phyloP scores from a whole-genome alignment of 1,140 invertebrate species.

The Glossosoma conforme region DNA sequence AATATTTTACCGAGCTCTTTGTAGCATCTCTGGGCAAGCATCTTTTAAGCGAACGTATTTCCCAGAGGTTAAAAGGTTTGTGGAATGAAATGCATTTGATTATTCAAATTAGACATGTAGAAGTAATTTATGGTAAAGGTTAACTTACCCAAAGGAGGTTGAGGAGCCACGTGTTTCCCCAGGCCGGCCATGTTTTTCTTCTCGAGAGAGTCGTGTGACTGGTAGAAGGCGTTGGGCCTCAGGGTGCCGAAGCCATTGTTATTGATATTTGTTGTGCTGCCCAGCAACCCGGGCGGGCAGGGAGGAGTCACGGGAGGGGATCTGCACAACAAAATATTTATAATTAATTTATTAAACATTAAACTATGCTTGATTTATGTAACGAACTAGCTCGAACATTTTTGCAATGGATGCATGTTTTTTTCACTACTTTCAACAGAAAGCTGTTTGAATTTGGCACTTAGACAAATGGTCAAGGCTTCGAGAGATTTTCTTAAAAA shows the following conservation, averaged over 20 bases:
- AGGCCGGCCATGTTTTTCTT: background rate
- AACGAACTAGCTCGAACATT: no score
- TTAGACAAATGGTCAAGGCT: no score
- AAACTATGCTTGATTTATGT: no score
- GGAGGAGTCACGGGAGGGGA: constrained; percentile 44
- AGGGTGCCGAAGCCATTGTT: constrained; percentile 35
- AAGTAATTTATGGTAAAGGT: background rate
- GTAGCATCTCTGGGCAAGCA: no score
- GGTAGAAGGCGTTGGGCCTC: constrained; percentile 36
- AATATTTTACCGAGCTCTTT: no score
- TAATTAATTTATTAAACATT: no score
- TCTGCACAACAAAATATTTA: constrained; percentile 32
- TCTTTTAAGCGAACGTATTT: no score
- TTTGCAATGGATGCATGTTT: no score
- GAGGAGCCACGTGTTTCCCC: constrained; percentile 19
- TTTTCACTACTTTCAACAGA: no score
- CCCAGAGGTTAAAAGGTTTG: background rate
- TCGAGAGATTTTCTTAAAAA: no score
- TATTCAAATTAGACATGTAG: background rate
- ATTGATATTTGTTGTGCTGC: constrained; percentile 29
- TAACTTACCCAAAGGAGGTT: constrained; percentile 24
- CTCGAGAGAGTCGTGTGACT: constrained; percentile 32
- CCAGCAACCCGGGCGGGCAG: constrained; percentile 33
- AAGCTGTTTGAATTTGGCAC: no score
- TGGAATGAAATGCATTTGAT: no score